Conservation (phyloP, 2,113 vertebrate genomes). For the Oreamnos americanus region DNA sequence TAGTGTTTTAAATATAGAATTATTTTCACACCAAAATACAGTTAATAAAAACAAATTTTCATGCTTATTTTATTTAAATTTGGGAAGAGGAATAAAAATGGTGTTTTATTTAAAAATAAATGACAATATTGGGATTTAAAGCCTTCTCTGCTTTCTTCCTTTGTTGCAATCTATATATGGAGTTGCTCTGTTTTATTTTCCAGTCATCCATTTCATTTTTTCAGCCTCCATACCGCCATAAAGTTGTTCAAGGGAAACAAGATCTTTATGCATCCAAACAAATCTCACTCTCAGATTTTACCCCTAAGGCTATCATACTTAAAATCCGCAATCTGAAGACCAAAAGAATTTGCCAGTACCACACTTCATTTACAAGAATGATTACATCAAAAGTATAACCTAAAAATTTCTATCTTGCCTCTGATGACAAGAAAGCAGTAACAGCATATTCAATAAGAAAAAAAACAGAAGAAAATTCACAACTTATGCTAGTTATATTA, state of each 20-base stretch:
- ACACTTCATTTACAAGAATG: not conserved
- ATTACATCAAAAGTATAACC: not conserved
- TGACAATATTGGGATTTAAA: not conserved
- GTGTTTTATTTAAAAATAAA: constrained; percentile 1
- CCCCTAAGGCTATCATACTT: not conserved
- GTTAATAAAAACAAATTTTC: constrained; percentile 19
- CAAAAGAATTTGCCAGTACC: not conserved
- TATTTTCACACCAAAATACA: not conserved
- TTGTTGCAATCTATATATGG: not conserved
- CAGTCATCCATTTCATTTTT: not conserved
- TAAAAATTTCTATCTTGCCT: not conserved
- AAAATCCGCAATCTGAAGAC: not conserved
- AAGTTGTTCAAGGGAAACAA: not conserved
- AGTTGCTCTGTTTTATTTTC: not conserved
- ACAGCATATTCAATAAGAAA: not conserved
- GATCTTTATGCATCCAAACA: not conserved
- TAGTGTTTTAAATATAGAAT: not conserved
- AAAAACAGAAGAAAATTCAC: not conserved
- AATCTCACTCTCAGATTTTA: not conserved
- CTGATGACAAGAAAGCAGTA: not conserved
- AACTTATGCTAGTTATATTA: not conserved
- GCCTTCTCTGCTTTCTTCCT: not conserved
- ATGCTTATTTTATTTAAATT: not conserved
- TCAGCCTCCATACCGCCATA: not conserved
- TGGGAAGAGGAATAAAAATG: not conserved